Evolutionary conservation across 2,888 invertebrate species (phyloP).

Genomic region (Yponomeuta malinellus): DNA sequence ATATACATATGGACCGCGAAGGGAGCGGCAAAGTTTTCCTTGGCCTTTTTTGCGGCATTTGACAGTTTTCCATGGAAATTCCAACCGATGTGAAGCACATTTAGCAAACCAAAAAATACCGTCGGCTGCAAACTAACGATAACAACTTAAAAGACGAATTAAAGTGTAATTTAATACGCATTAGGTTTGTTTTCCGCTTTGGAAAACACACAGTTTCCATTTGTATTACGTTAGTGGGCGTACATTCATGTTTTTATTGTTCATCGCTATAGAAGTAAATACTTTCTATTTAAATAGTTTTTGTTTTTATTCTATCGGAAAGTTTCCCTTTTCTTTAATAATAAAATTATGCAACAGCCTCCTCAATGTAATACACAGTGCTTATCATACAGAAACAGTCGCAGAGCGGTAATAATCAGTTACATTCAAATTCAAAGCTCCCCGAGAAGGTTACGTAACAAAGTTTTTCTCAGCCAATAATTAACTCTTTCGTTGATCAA

Average conservation of each 20-base stretch:
- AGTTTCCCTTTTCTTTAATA: background rate
- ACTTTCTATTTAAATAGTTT: no score
- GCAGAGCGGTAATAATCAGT: background rate
- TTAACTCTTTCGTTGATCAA: background rate
- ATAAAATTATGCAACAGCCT: background rate
- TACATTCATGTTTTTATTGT: background rate
- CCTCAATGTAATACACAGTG: background rate
- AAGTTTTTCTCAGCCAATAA: background rate
- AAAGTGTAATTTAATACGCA: background rate
- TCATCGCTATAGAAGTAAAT: no score
- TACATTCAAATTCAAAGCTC: background rate
- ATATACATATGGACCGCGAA: no score
- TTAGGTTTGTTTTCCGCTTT: background rate
- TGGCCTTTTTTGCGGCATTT: no score
- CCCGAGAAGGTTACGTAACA: slow-evolving; percentile 3
- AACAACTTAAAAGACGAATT: background rate
- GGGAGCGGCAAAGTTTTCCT: no score
- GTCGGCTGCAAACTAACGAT: background rate
- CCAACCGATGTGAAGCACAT: no score
- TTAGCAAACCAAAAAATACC: no score
- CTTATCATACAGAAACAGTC: background rate
- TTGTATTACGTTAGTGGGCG: background rate
- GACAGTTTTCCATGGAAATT: no score
- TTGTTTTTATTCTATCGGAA: background rate
- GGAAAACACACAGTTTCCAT: background rate